Evolutionary conservation across 2,888 invertebrate genomes (phyloP), one percentile per base, ranked within the genome.

Genomic region (Dicyrtomina minuta): DNA sequence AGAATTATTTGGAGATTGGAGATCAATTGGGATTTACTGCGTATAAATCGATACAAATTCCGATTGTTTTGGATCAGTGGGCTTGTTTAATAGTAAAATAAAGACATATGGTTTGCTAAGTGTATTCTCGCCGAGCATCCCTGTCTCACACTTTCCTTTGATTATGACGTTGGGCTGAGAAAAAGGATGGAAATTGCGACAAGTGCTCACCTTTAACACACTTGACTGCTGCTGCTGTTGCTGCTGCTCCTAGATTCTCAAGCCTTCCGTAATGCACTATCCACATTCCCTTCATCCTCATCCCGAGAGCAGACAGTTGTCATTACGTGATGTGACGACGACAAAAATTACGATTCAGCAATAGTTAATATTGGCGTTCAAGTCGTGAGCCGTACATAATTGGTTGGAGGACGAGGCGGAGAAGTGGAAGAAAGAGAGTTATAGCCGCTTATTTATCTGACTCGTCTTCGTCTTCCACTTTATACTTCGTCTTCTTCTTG

Each of bases 321-420:
- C 61, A 61, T 61, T 61, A 61, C 61, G 61, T 61, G 61, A 61
- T 61, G 46, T 43, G 22, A 44, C 20, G 60, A 61, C 27, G 61
- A 61, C 61, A 61, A 61, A 61, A 61, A 61, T 61, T 61, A 61
- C 61, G 61, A 61, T 44, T 61, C 46, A 27, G 61, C 26, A 49
- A 61, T 61, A 46, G 61, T 61, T 61, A 61, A 61, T 61, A 46
- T 27, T 61, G 61, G 46, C 27, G 46, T 61, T 61, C 61, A 61
- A 61, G 61, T 61, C 61, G 61, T 61, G 61, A 61, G 46, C 61
- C 61, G 61, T 61, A 49, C 49, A 49, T 61, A 61, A 61, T 61
- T 61, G 61, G 46, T 44, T 61, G 61, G 61, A 61, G 27, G 46
- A 22, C 44, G 61, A 61, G 46, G 5, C 53, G 17, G 24, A 53